Conservation (phyloP, 2,113 vertebrate species). For the Willisornis vidua region DNA sequence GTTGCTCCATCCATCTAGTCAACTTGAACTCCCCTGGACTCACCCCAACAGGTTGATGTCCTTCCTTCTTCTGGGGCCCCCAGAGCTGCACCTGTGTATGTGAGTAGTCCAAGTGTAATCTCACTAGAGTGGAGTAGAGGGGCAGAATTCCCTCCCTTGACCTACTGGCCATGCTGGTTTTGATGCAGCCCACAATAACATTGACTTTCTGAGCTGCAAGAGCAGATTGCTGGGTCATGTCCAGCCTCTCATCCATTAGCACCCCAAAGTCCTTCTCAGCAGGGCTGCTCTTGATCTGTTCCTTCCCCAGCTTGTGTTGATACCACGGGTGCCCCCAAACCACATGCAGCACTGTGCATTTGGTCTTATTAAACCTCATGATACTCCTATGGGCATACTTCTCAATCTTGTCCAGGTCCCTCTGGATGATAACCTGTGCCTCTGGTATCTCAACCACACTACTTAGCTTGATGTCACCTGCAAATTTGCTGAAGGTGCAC, state of each 20-base stretch:
- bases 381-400: neutral
- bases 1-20: neutral
- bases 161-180: neutral
- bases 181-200: neutral
- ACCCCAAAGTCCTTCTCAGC: neutral
- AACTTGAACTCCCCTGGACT: neutral
- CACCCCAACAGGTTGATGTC: neutral
- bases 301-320: neutral
- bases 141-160: neutral
- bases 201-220: neutral
- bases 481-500: neutral
- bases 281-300: neutral
- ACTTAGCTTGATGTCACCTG: neutral
- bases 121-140: neutral
- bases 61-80: neutral
- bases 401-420: neutral
- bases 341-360: neutral
- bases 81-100: neutral
- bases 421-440: neutral
- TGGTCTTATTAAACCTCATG: neutral
- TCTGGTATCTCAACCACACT: neutral
- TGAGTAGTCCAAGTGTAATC: neutral
- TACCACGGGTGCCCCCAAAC: neutral
- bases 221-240: neutral
- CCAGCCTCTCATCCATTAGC: neutral